Conservation (phyloP, 2,113 vertebrate genomes). For the Trinectes maculatus region DNA sequence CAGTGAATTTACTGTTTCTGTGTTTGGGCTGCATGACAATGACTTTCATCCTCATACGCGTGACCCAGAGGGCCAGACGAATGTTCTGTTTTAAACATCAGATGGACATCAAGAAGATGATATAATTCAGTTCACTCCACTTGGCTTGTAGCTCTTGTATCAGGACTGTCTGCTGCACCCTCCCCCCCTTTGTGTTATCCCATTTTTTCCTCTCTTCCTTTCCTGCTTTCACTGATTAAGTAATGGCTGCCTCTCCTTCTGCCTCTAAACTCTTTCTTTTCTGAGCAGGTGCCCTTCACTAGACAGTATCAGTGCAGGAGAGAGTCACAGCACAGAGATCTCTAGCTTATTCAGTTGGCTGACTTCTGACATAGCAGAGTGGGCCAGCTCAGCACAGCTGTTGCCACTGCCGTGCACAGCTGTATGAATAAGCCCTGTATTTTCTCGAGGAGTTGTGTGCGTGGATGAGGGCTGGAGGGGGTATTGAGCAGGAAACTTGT, state of each 20-base stretch:
- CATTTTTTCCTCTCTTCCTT: constrained; percentile 36
- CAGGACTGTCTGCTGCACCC: constrained; percentile 38
- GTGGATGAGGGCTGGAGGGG: constrained; percentile 35
- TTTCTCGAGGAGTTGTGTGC: constrained; percentile 39
- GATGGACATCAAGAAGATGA: background rate
- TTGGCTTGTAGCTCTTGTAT: constrained; percentile 21
- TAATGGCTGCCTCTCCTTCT: constrained; percentile 72
- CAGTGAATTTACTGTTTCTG: constrained; percentile 6
- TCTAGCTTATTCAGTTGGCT: constrained; percentile 56
- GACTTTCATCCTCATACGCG: constrained; percentile 6
- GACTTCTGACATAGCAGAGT: constrained; percentile 24
- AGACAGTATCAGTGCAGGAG: constrained; percentile 43
- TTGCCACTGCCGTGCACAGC: constrained; percentile 36
- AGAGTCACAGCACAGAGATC: constrained; percentile 43
- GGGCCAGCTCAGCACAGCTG: constrained; percentile 16
- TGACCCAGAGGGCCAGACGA: background rate
- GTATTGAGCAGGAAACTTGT: constrained; percentile 59
- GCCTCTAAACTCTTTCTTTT: constrained; percentile 71
- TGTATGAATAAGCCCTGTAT: constrained; percentile 61
- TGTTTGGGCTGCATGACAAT: constrained; percentile 22
- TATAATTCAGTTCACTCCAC: constrained; percentile 3
- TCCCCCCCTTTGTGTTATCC: constrained; percentile 59
- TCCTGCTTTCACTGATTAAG: constrained; percentile 66
- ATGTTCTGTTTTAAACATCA: constrained; percentile 7
- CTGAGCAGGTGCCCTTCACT: constrained; percentile 72